Evolutionary conservation across 1,140 invertebrate species (phyloP).

Genomic region (Zaprionus africanus): DNA sequence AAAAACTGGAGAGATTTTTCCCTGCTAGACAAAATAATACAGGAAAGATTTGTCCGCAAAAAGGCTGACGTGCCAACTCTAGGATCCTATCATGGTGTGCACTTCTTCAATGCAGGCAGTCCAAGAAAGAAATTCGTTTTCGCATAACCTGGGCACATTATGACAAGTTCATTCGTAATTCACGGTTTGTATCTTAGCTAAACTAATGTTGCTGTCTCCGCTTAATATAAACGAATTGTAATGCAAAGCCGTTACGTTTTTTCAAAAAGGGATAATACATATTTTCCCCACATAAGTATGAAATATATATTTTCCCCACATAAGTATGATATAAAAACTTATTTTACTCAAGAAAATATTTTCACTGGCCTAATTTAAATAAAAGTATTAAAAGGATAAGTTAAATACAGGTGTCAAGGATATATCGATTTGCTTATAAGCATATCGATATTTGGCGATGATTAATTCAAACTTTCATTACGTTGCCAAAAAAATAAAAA

Average conservation of each 20-base stretch:
- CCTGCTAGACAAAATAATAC: not conserved
- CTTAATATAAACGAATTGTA: slow-evolving; percentile 2
- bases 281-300: no score
- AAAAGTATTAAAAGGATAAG: not conserved
- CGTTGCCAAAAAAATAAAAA: slow-evolving; percentile 29
- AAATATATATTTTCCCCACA: no score
- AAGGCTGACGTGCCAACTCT: no score
- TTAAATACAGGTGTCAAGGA: not conserved
- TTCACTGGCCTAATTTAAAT: no score
- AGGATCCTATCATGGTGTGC: no score
- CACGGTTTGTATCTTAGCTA: slow-evolving; percentile 3
- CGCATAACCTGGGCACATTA: not conserved
- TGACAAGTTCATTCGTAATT: not conserved
- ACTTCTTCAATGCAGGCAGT: no score
- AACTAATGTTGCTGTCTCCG: not conserved
- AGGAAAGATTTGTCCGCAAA: no score
- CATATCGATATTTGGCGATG: slow-evolving; percentile 11
- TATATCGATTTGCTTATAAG: slow-evolving; percentile 3
- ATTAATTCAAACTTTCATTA: slow-evolving; percentile 12
- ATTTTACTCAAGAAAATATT: no score
- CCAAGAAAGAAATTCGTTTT: no score
- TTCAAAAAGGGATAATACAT: not conserved
- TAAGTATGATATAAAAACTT: no score
- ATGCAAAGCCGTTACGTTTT: not conserved
- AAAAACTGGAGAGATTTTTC: no score